phyloP scores from a whole-genome alignment of 92 coral and sea anemone genomes.

The Porites evermanni region DNA sequence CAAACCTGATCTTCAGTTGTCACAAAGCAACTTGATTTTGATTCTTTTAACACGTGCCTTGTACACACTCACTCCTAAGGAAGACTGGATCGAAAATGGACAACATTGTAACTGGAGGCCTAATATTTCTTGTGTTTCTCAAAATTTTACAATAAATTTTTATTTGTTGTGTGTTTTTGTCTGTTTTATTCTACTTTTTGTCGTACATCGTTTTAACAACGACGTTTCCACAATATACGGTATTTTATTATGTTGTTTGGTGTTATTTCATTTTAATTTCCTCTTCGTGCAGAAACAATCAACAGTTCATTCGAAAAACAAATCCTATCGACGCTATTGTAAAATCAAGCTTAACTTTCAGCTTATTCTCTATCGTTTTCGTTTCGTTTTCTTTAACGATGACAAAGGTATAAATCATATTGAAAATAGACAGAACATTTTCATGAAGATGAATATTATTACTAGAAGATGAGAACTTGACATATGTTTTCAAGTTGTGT shows the following conservation, averaged over 20 bases:
- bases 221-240: background rate
- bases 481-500: constrained; percentile 41
- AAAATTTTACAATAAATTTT: background rate
- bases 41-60: background rate
- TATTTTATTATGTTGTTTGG: background rate
- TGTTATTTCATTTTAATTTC: background rate
- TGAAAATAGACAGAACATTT: background rate
- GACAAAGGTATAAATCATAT: background rate
- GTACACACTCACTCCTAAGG: background rate
- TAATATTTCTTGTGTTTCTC: background rate
- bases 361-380: background rate
- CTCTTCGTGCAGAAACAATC: background rate
- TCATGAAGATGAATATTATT: background rate
- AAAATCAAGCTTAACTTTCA: background rate
- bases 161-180: background rate
- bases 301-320: background rate
- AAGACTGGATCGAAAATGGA: background rate
- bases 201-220: background rate
- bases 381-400: background rate
- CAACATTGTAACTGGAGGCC: background rate
- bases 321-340: background rate
- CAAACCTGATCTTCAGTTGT: constrained; percentile 21
- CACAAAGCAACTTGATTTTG: background rate
- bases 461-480: constrained; percentile 22
- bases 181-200: background rate